These are phyloP conservation scores for Leptinotarsa defecta DNA, from an alignment of 1,140 invertebrate species.

Conservation along the genomic window DNA sequence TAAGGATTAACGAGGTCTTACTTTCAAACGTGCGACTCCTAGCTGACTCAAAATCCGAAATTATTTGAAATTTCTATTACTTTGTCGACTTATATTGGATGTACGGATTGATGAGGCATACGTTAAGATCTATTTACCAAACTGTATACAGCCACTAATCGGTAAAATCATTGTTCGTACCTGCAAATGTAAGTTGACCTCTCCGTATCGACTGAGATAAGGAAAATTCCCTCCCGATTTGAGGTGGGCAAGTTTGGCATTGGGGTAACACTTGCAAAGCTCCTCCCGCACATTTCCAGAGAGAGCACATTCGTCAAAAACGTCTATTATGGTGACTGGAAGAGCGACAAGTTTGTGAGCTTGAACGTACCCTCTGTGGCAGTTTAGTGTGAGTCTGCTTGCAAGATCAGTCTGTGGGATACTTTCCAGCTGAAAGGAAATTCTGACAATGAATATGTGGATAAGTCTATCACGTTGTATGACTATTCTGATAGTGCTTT, in stretches of 20 bases:
- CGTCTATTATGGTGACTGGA: conserved; percentile 84
- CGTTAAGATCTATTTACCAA: background rate
- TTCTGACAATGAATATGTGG: too few species aligned
- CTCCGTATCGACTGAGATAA: conserved; percentile 84
- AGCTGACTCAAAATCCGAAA: conserved; percentile 18
- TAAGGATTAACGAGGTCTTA: too few species aligned
- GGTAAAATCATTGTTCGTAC: conserved; percentile 59
- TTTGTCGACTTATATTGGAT: too few species aligned
- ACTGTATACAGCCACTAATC: background rate
- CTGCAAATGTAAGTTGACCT: conserved; percentile 89
- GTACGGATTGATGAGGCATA: background rate
- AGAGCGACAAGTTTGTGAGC: conserved; percentile 73
- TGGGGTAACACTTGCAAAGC: conserved; percentile 86
- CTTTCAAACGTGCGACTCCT: conserved; percentile 7
- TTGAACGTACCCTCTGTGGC: conserved; percentile 79
- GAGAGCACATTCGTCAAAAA: conserved; percentile 88
- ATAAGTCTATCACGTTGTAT: too few species aligned
- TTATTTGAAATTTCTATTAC: background rate
- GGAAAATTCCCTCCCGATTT: conserved; percentile 92
- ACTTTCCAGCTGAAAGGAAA: conserved; percentile 72
- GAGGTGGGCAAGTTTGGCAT: conserved; percentile 84
- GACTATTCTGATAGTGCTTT: too few species aligned
- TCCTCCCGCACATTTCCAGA: conserved; percentile 78
- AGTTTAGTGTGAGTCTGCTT: conserved; percentile 86
- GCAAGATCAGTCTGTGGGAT: conserved; percentile 83